phyloP scores from a whole-genome alignment of 2,797 vertebrate genomes.

The Sarcophilus harrisii region DNA sequence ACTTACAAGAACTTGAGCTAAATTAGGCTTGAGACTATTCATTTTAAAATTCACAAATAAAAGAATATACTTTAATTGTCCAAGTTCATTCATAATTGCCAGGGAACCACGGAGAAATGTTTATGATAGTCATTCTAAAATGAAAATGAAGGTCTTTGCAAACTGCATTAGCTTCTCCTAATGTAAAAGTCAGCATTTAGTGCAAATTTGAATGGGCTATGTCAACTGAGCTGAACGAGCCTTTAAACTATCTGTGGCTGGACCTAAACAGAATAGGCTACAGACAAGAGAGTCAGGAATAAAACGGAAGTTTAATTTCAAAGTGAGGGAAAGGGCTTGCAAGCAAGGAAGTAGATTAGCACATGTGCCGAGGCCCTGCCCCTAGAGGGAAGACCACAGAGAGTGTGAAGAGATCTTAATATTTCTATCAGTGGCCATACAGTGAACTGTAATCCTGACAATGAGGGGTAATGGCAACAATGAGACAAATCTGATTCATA shows the following conservation, averaged over 20 bases:
- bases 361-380: background rate
- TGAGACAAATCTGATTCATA: background rate
- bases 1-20: constrained; percentile 31
- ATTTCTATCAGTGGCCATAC: background rate
- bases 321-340: background rate
- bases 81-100: constrained; percentile 41
- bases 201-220: background rate
- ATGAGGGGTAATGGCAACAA: background rate
- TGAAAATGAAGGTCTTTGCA: background rate
- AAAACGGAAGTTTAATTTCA: background rate
- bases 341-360: background rate
- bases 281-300: background rate
- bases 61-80: constrained; percentile 1
- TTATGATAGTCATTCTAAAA: background rate
- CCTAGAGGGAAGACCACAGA: background rate
- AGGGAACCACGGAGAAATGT: background rate
- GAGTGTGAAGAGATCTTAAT: background rate
- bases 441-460: too few species aligned
- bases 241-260: background rate
- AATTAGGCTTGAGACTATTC: constrained; percentile 44
- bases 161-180: background rate
- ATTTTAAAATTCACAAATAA: constrained; percentile 55
- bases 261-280: background rate
- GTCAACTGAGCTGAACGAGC: background rate
- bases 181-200: background rate